These are phyloP conservation scores for Acronicta leporina DNA, from an alignment of 2,888 invertebrate genomes.

Conservation along the genomic window DNA sequence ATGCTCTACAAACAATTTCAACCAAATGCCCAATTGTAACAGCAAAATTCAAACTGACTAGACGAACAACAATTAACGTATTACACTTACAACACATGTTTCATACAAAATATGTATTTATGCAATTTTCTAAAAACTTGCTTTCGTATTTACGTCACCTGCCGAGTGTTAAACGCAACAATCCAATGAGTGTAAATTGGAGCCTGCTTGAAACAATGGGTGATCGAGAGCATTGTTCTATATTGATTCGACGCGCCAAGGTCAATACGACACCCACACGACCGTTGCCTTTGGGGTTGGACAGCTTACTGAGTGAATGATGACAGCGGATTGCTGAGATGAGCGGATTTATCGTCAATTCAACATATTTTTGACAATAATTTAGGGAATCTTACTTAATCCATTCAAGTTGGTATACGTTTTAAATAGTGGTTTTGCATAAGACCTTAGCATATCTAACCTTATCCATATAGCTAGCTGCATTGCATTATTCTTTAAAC, in stretches of 20 bases:
- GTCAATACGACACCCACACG: constrained; percentile 70
- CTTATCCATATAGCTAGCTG: no score
- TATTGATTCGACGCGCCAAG: constrained; percentile 70
- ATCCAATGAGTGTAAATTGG: constrained; percentile 53
- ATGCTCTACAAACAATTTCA: neutral
- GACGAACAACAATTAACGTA: constrained; percentile 27
- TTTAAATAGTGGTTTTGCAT: neutral
- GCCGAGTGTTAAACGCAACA: constrained; percentile 38
- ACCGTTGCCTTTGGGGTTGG: constrained; percentile 48
- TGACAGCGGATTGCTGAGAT: constrained; percentile 53
- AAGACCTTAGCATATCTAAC: no score
- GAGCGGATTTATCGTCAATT: neutral
- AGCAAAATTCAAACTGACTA: constrained; percentile 18
- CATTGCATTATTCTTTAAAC: no score
- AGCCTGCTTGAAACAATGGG: constrained; percentile 70
- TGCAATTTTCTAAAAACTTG: constrained; percentile 44
- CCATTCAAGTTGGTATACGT: neutral
- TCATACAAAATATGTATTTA: constrained; percentile 19
- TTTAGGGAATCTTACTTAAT: neutral
- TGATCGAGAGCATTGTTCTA: constrained; percentile 72
- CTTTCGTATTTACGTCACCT: constrained; percentile 45
- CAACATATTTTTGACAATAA: neutral
- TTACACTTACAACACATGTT: constrained; percentile 30
- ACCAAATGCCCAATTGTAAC: constrained; percentile 12
- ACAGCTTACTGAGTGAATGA: constrained; percentile 43